Percentiles rank a stretch among this genome's conserved stretches.
Conservation (phyloP, 2,888 invertebrate genomes). For the Pachliopta kotzebuea region DNA sequence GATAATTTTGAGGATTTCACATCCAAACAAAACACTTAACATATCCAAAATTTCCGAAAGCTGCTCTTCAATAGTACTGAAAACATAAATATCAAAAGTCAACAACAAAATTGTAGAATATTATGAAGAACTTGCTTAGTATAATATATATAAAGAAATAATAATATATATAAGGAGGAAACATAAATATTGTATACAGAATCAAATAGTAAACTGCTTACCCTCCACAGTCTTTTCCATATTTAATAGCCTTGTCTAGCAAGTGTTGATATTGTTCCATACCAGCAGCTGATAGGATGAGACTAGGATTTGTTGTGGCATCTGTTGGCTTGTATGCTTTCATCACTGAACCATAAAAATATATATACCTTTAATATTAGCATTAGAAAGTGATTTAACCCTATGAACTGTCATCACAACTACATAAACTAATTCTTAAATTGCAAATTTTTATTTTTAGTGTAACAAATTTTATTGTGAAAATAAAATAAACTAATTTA, state of each 20-base stretch:
- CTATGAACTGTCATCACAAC: no score
- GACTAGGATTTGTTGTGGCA: constrained; percentile 99
- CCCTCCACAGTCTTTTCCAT: constrained; percentile 83
- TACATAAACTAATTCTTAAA: no score
- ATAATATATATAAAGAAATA: neutral
- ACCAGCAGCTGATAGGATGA: constrained; percentile 96
- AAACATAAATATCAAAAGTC: constrained; percentile 34
- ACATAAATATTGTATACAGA: neutral
- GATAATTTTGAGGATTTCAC: constrained; percentile 97
- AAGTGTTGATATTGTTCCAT: constrained; percentile 96
- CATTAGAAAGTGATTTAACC: no score
- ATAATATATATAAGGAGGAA: neutral
- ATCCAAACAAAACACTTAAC: constrained; percentile 96
- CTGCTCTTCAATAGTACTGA: constrained; percentile 86
- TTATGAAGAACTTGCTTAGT: neutral
- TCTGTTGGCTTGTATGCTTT: constrained; percentile 98
- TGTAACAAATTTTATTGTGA: neutral
- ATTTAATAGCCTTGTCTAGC: constrained; percentile 93
- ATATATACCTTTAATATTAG: neutral
- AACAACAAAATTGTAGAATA: neutral
- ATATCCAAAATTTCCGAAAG: constrained; percentile 94
- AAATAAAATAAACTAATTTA: no score
- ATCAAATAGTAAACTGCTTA: constrained; percentile 35
- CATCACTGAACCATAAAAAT: constrained; percentile 85
- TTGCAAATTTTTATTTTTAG: no score